These are phyloP conservation scores for Zygogramma bicolorata DNA, from an alignment of 2,888 invertebrate genomes.

Conservation along the genomic window DNA sequence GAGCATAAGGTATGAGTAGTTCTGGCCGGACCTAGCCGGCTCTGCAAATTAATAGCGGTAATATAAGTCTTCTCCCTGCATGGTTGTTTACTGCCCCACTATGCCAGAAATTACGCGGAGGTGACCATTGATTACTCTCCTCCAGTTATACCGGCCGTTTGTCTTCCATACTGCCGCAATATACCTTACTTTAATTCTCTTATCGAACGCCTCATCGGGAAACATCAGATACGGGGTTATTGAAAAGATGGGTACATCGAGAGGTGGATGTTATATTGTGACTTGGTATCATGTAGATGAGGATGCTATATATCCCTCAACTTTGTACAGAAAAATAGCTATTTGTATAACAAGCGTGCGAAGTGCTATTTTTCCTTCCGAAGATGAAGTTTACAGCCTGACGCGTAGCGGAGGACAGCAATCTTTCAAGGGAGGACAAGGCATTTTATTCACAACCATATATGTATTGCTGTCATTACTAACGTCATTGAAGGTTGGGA, in stretches of 20 bases:
- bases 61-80: constrained; percentile 65
- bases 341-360: too few species aligned
- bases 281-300: too few species aligned
- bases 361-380: too few species aligned
- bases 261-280: too few species aligned
- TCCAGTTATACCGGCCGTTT: constrained; percentile 59
- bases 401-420: too few species aligned
- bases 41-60: constrained; percentile 66
- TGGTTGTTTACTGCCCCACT: constrained; percentile 62
- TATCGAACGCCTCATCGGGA: constrained; percentile 27
- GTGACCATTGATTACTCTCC: constrained; percentile 63
- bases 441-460: too few species aligned
- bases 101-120: constrained; percentile 60
- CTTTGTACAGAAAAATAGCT: too few species aligned
- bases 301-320: too few species aligned
- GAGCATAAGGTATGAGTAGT: constrained; percentile 58
- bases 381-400: too few species aligned
- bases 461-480: too few species aligned
- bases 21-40: constrained; percentile 46
- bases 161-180: constrained; percentile 49
- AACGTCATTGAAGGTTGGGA: too few species aligned
- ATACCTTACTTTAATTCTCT: constrained; percentile 44
- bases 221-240: constrained; percentile 5
- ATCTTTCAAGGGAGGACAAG: too few species aligned
- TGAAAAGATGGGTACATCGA: not conserved